Base-by-base conservation (phyloP, 2,113 vertebrate species). In the Vanacampus margaritifer region DNA sequence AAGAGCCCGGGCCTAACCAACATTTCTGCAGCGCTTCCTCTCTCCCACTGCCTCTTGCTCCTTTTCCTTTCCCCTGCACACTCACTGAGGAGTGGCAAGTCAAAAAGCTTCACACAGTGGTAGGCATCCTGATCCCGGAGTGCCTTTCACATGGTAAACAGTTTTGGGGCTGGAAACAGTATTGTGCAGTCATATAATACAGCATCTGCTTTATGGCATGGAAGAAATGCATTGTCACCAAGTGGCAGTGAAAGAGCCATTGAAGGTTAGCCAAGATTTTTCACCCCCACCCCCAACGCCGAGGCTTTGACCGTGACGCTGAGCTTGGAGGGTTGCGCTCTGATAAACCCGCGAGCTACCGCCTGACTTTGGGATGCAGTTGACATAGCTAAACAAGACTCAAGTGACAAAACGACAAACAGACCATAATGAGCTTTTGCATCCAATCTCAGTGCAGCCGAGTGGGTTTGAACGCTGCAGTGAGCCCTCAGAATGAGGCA, bases 131-230 rank as follows among this genome's bases (percentile, higher is more conserved):
- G 73, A 85, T 87, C 81, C 88, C 74, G 71, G 84, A 67, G 84
- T 79, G 85, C 87, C 84, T 87, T 90, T 87, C 81, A 79, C 84
- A 92, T 89, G 88, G 83, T 89, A 89, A 90, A 90, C 83, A 87
- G 82, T 79, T 87, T 78, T 87, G 84, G 78, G 73, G 88, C 89
- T 79, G 75, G 87, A 75, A 69, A 79, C 74, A 39, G 79, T 26
- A 88, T 86, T 92, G 90, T 90, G 82, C 70, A 46, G 70, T 72
- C 45, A 43, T 61, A 83, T 84, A 84, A 90, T 83, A 87, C 83
- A 90, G 90, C 85, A 85, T 92, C 89, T 91, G 89, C 88, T 91
- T 91, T 90, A 91, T 32, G 51, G 88, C 75, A 90, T 70, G 84
- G 86, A 88, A 83, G 89, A 91, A 90, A 85, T 85, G 88, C 81